phyloP scores from a whole-genome alignment of 2,888 invertebrate species.

The Orthonychiurus folsomi region DNA sequence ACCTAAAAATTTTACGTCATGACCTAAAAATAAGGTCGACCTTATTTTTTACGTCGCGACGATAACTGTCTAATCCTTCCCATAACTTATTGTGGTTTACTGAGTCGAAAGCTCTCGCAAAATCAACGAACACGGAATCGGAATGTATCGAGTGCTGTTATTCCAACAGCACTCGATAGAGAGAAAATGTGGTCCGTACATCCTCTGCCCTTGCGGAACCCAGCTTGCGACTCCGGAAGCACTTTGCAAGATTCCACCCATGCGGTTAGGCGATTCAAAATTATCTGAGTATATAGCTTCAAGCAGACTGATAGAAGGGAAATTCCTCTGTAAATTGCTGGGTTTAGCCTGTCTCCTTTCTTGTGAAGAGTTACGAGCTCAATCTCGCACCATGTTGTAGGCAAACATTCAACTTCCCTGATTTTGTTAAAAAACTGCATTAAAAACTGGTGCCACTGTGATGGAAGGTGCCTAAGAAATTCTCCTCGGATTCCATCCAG shows the following conservation, averaged over 20 bases:
- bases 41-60: no score
- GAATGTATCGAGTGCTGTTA: slow-evolving; percentile 4
- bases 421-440: background rate
- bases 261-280: slow-evolving; percentile 11
- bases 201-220: slow-evolving; percentile 18
- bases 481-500: background rate
- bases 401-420: background rate
- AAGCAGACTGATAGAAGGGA: slow-evolving; percentile 2
- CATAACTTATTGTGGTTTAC: slow-evolving; percentile 10
- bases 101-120: slow-evolving; percentile 16
- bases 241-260: slow-evolving; percentile 18
- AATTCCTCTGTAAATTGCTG: slow-evolving; percentile 26
- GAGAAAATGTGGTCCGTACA: slow-evolving; percentile 23
- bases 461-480: background rate
- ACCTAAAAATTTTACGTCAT: no score
- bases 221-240: slow-evolving; percentile 21
- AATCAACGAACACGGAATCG: slow-evolving; percentile 17
- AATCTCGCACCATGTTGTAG: background rate
- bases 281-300: slow-evolving; percentile 25
- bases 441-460: background rate
- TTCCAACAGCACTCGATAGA: slow-evolving; percentile 9
- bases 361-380: background rate
- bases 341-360: slow-evolving; percentile 20
- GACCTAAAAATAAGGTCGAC: no score
- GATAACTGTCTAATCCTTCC: no score